phyloP scores from a whole-genome alignment of 2,888 invertebrate species.

The Pecten maximus region DNA sequence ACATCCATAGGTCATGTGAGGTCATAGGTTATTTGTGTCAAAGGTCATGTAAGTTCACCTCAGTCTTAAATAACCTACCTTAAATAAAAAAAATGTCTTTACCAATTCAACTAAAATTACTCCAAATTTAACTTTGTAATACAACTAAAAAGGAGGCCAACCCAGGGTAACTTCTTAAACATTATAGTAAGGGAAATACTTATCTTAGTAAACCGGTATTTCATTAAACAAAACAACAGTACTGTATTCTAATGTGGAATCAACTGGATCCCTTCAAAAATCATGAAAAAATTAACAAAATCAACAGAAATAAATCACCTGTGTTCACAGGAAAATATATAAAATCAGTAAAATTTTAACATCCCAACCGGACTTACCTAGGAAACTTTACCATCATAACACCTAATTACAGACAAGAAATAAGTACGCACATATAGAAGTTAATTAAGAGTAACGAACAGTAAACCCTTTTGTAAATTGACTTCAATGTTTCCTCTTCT shows the following conservation, averaged over 20 bases:
- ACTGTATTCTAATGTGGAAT: neutral
- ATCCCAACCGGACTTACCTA: neutral
- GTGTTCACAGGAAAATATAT: neutral
- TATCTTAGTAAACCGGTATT: neutral
- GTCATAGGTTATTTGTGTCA: neutral
- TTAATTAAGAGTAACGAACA: neutral
- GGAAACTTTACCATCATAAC: neutral
- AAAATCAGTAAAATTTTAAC: neutral
- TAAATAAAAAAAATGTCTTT: neutral
- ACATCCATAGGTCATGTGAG: constrained; percentile 13
- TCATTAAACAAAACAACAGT: neutral
- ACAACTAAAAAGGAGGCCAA: neutral
- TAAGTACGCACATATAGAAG: neutral
- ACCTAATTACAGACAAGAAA: neutral
- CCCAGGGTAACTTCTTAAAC: neutral
- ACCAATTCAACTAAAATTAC: neutral
- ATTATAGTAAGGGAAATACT: neutral
- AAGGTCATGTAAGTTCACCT: neutral
- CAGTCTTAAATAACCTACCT: neutral
- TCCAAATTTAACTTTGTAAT: constrained; percentile 17
- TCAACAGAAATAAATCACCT: constrained; percentile 22
- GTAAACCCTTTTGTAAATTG: neutral
- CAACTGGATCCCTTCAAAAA: neutral
- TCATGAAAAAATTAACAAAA: constrained; percentile 8
- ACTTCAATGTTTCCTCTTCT: no score